phyloP scores from a whole-genome alignment of 2,113 vertebrate species.

The Nesogale talazaci region DNA sequence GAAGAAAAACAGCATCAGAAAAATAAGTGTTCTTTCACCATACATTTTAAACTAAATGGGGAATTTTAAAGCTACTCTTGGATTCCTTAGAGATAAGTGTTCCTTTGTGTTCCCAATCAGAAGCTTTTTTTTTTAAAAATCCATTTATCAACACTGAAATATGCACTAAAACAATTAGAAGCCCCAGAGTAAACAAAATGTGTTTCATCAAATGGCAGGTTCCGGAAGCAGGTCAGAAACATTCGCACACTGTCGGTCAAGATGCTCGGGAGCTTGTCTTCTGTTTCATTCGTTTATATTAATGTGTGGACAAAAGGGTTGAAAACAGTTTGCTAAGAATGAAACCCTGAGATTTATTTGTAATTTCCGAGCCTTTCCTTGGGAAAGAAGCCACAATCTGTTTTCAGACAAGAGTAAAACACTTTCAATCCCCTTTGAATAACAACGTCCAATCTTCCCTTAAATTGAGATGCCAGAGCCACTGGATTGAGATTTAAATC shows the following conservation, averaged over 20 bases:
- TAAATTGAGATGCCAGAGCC: slow-evolving; percentile 82
- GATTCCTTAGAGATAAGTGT: background rate
- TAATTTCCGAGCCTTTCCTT: slow-evolving; percentile 73
- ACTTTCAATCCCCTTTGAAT: slow-evolving; percentile 74
- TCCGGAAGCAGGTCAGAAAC: background rate
- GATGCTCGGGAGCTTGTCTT: background rate
- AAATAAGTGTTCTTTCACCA: slow-evolving; percentile 4
- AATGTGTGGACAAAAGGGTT: slow-evolving; percentile 74
- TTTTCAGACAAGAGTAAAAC: slow-evolving; percentile 72
- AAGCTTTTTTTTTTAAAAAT: slow-evolving; percentile 16
- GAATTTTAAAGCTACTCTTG: slow-evolving; percentile 12
- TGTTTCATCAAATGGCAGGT: slow-evolving; percentile 28
- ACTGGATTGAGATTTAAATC: slow-evolving; percentile 74
- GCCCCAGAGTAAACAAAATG: slow-evolving; percentile 32
- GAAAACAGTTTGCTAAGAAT: slow-evolving; percentile 76
- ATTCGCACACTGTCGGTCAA: slow-evolving; percentile 13
- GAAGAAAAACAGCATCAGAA: slow-evolving; percentile 10
- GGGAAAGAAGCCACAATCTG: slow-evolving; percentile 67
- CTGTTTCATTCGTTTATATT: slow-evolving; percentile 59
- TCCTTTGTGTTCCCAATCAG: slow-evolving; percentile 42
- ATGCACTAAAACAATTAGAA: slow-evolving; percentile 38
- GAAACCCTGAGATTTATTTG: slow-evolving; percentile 58
- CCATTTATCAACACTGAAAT: slow-evolving; percentile 52
- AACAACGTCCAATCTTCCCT: slow-evolving; percentile 71
- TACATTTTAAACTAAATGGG: slow-evolving; percentile 34